phyloP scores from a whole-genome alignment of 2,888 invertebrate species.

The Prosopocoilus inquinatus region DNA sequence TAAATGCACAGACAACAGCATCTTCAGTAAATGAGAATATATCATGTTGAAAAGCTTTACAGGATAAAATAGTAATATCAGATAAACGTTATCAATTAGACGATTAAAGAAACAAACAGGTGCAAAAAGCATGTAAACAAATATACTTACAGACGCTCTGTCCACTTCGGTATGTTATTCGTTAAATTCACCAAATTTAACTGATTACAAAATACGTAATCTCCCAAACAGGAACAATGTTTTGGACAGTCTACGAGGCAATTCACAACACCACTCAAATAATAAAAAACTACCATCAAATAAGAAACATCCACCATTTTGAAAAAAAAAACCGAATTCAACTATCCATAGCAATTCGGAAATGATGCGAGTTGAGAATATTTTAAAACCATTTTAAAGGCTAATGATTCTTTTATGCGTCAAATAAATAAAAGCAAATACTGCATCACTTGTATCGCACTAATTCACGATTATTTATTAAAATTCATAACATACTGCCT shows the following conservation, averaged over 20 bases:
- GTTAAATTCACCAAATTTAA: constrained; percentile 70
- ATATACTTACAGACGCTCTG: constrained; percentile 68
- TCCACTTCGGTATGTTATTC: constrained; percentile 70
- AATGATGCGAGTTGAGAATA: constrained; percentile 28
- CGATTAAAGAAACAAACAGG: constrained; percentile 30
- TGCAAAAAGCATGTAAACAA: constrained; percentile 32
- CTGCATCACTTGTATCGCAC: constrained; percentile 13
- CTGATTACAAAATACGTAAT: constrained; percentile 74
- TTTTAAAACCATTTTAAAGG: constrained; percentile 25
- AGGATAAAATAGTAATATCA: too few relatives aligned
- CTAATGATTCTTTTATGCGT: constrained; percentile 8
- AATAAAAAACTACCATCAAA: constrained; percentile 37
- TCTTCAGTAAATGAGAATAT: too few relatives aligned
- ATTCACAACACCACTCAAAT: constrained; percentile 32
- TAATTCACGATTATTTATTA: constrained; percentile 9
- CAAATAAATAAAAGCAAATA: constrained; percentile 3
- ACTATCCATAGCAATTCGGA: constrained; percentile 43
- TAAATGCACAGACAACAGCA: too few relatives aligned
- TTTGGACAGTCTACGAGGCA: constrained; percentile 59
- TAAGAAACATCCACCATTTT: constrained; percentile 53
- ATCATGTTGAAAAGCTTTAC: too few relatives aligned
- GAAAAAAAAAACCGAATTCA: constrained; percentile 40
- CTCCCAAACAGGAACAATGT: constrained; percentile 70
- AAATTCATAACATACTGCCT: constrained; percentile 29
- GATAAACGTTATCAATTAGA: constrained; percentile 14